phyloP scores from a whole-genome alignment of 2,797 vertebrate species.

The Discoglossus pictus region DNA sequence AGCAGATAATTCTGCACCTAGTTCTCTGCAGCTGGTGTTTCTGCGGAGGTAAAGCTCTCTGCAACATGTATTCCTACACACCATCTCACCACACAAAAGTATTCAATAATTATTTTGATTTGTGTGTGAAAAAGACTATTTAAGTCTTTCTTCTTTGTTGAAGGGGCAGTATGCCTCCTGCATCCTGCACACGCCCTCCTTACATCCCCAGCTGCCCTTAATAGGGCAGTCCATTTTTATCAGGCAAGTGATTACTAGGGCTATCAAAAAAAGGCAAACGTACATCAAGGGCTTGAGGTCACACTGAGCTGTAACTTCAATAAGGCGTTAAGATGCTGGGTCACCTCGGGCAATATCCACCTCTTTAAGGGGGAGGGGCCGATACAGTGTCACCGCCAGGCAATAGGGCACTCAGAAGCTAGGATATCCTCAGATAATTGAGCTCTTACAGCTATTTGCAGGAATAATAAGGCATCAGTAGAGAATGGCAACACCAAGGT shows the following conservation, averaged over 20 bases:
- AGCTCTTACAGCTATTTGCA: constrained; percentile 9
- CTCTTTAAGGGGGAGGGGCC: background rate
- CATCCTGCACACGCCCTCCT: background rate
- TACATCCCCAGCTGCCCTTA: background rate
- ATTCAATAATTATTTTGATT: too few species aligned
- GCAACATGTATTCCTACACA: too few species aligned
- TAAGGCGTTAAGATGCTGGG: constrained; percentile 27
- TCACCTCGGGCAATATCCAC: constrained; percentile 16
- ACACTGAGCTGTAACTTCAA: constrained; percentile 29
- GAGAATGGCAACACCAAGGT: background rate
- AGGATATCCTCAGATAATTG: constrained; percentile 31
- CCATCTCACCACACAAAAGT: too few species aligned
- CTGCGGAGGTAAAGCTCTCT: too few species aligned
- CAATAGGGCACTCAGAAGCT: constrained; percentile 42
- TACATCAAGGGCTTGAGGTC: constrained; percentile 40
- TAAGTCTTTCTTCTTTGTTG: constrained; percentile 6
- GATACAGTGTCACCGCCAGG: constrained; percentile 13
- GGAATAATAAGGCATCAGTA: constrained; percentile 15
- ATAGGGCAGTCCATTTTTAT: constrained; percentile 31
- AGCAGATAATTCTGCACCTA: too few species aligned
- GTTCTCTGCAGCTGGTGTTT: too few species aligned
- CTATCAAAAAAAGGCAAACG: constrained; percentile 31
- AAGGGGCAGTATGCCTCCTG: constrained; percentile 4
- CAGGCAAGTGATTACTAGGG: constrained; percentile 27
- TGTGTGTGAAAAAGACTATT: background rate